These are phyloP conservation scores for Caenorhabditis sinica DNA, from an alignment of 2,888 invertebrate species.

Conservation along the genomic window DNA sequence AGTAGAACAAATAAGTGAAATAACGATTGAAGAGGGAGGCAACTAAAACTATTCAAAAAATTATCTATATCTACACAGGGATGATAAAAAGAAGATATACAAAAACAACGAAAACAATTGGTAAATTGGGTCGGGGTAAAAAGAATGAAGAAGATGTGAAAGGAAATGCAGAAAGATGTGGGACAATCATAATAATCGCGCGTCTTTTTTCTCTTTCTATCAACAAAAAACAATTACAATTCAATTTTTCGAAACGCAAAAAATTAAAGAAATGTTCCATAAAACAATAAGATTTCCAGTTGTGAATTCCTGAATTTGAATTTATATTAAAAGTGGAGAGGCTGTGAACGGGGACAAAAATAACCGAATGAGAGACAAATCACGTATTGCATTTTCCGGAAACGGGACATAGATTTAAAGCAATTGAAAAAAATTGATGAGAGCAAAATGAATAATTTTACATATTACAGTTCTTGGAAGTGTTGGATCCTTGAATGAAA, in stretches of 20 bases:
- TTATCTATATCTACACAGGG: slow-evolving; percentile 11
- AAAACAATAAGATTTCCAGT: slow-evolving; percentile 10
- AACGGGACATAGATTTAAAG: slow-evolving; percentile 42
- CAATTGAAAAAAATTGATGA: slow-evolving; percentile 4
- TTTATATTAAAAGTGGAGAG: background rate
- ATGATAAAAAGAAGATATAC: slow-evolving; percentile 34
- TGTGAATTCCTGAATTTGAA: slow-evolving; percentile 1
- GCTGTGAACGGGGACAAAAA: slow-evolving; percentile 1
- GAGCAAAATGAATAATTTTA: slow-evolving; percentile 23
- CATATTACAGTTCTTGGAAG: slow-evolving; percentile 34
- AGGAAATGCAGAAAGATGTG: slow-evolving; percentile 24
- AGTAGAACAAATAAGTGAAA: slow-evolving; percentile 14
- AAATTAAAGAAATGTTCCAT: slow-evolving; percentile 15
- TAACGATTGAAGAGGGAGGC: background rate
- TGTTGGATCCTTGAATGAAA: background rate
- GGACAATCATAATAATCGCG: slow-evolving; percentile 32
- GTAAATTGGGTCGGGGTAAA: slow-evolving; percentile 26
- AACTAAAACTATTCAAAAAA: slow-evolving; percentile 17
- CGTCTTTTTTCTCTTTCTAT: slow-evolving; percentile 24
- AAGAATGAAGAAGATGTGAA: background rate
- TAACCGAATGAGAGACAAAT: slow-evolving; percentile 41
- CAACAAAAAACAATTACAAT: slow-evolving; percentile 32
- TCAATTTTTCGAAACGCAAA: slow-evolving; percentile 17
- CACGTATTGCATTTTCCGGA: slow-evolving; percentile 57
- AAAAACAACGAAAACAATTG: slow-evolving; percentile 32